These are phyloP conservation scores for Astropecten irregularis DNA, from an alignment of 53 echinoderm and acorn worm species.

Conservation along the genomic window DNA sequence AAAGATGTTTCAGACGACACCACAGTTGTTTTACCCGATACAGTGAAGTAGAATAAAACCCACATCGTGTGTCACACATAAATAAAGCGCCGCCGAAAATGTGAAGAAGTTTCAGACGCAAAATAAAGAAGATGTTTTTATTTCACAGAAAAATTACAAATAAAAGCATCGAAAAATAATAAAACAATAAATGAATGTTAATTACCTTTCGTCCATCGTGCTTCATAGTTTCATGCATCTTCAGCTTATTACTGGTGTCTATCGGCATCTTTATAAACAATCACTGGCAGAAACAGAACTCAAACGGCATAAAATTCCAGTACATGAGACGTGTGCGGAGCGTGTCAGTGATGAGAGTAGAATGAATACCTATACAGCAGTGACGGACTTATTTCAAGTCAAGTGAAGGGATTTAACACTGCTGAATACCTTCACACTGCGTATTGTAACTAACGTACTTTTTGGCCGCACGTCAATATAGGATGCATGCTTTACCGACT, in stretches of 20 bases:
- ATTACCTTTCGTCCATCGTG: slow-evolving; percentile 91
- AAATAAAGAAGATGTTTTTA: too few species aligned
- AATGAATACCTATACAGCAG: slow-evolving; percentile 20
- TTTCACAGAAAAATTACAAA: too few species aligned
- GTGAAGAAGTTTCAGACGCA: too few species aligned
- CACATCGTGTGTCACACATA: too few species aligned
- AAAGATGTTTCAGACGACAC: too few species aligned
- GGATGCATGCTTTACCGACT: slow-evolving; percentile 26
- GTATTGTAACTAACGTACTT: slow-evolving; percentile 24
- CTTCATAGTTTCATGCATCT: too few species aligned
- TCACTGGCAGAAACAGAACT: neutral
- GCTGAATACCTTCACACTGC: slow-evolving; percentile 42
- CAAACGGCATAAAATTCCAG: slow-evolving; percentile 50
- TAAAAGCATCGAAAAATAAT: neutral
- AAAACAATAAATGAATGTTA: neutral
- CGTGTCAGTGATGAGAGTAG: slow-evolving; percentile 5
- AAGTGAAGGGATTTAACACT: slow-evolving; percentile 35
- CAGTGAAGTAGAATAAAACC: too few species aligned
- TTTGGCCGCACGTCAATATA: slow-evolving; percentile 44
- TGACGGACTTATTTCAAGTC: slow-evolving; percentile 44
- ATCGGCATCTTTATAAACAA: slow-evolving; percentile 70
- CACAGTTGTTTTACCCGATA: too few species aligned
- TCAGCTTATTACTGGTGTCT: slow-evolving; percentile 79
- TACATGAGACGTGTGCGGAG: slow-evolving; percentile 9
- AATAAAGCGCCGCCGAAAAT: too few species aligned